Conservation (phyloP, 2,888 invertebrate genomes). For the Anarsia innoxiella region DNA sequence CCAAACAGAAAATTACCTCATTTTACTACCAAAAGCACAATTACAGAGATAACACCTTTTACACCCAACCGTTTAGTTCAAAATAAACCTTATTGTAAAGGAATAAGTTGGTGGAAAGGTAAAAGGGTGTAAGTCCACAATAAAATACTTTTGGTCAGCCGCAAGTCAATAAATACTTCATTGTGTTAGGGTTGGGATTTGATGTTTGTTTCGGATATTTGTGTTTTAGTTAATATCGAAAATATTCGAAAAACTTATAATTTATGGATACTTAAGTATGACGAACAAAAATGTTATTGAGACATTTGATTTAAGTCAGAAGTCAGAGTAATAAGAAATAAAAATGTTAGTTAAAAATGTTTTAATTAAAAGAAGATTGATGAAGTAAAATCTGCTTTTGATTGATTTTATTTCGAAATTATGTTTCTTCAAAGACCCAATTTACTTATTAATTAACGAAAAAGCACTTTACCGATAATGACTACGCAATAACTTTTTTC, state of each 20-base stretch:
- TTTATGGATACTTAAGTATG: background rate
- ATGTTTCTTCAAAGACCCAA: too few relatives aligned
- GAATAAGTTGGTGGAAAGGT: conserved; percentile 11
- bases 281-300: background rate
- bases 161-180: conserved; percentile 74
- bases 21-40: too few relatives aligned
- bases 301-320: background rate
- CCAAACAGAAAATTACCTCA: too few relatives aligned
- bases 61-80: too few relatives aligned
- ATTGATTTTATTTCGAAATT: too few relatives aligned
- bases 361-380: too few relatives aligned
- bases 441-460: too few relatives aligned
- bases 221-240: background rate
- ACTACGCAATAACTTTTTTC: background rate
- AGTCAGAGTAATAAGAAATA: background rate
- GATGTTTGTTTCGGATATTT: background rate
- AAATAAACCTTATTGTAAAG: background rate
- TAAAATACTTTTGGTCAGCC: conserved; percentile 70
- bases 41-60: too few relatives aligned
- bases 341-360: too few relatives aligned
- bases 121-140: conserved; percentile 64
- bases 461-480: background rate
- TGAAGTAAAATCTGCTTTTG: too few relatives aligned
- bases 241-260: background rate
- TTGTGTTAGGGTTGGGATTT: conserved; percentile 24